Evolutionary conservation across 2,797 vertebrate species (phyloP), one percentile per base, ranked within the genome.

Genomic region (Melanotaenia trifasciata): DNA sequence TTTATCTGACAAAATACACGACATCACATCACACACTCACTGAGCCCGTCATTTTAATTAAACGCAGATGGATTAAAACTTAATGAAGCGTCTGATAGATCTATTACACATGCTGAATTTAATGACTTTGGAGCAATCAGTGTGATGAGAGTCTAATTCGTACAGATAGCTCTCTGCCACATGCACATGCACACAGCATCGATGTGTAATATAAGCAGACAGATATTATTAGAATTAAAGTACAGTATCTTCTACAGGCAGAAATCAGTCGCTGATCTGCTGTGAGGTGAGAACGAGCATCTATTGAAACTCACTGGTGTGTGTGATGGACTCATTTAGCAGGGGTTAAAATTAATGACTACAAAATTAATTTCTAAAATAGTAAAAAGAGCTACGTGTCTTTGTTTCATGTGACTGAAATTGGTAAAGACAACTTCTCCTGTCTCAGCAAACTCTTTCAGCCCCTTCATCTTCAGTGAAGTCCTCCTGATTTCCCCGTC

Each of bases 241-340:
- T 62, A 71, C 40, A 74, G 58, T 30, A 53, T 70, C 80, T 77
- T 66, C 64, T 67, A 64, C 60, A 74, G 73, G 69, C 67, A 75
- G 67, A 71, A 72, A 28, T 71, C 45, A 26, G 64, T 38, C 51
- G 9, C 35, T 70, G 60, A 78, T 18, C 69, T 74, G 71, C 64
- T 70, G 58, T 20, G 22, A 9, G 28, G 58, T 62, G 28, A 50
- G 77, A 71, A 80, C 78, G 3, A 8, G 26, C 28, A 70, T 16
- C 53, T 58, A 78, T 62, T 86, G 61, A 72, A 84, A 77, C 6
- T 36, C 67, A 70, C 64, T 82, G 78, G 74, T 54, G 83, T 81
- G 74, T 85, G 81, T 58, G 65, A 90, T 82, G 13, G 83, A 82
- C 87, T 84, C 77, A 90, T 90, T 74, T 84, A 61, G 56, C 45